phyloP scores from a whole-genome alignment of 2,888 invertebrate genomes.

The Dolichopus griseipennis region DNA sequence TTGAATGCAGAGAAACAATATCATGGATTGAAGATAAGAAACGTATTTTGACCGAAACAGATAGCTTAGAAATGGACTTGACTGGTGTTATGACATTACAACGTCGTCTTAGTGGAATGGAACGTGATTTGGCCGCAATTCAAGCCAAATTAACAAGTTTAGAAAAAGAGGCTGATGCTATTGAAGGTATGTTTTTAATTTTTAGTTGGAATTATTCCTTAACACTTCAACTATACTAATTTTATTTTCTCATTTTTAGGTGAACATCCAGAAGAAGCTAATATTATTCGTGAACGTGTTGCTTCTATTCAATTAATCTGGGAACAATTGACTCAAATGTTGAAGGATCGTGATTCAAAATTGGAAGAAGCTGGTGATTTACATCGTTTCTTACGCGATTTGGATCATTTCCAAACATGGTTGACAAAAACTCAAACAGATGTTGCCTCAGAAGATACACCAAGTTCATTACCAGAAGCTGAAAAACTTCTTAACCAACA shows the following conservation, averaged over 20 bases:
- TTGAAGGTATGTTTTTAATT: conserved; percentile 50
- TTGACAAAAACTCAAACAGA: conserved; percentile 98
- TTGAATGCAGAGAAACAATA: conserved; percentile 97
- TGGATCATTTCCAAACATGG: conserved; percentile 99
- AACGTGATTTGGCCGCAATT: conserved; percentile 96
- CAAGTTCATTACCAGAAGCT: conserved; percentile 87
- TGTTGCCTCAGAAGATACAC: conserved; percentile 93
- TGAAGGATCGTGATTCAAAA: conserved; percentile 96
- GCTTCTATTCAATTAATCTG: conserved; percentile 86
- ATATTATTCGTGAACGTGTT: conserved; percentile 80
- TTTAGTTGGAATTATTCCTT: too few relatives aligned
- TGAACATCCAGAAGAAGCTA: conserved; percentile 92
- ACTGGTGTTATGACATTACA: conserved; percentile 97
- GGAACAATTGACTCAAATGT: conserved; percentile 93
- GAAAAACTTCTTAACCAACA: conserved; percentile 95
- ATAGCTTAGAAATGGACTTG: conserved; percentile 96
- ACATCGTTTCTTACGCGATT: conserved; percentile 93
- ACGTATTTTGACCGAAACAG: conserved; percentile 93
- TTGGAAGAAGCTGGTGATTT: conserved; percentile 98
- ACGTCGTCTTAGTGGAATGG: conserved; percentile 94
- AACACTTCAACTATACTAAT: too few relatives aligned
- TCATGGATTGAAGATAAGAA: conserved; percentile 99
- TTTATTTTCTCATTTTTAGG: conserved; percentile 24
- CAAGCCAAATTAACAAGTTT: conserved; percentile 92
- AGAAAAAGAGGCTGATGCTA: conserved; percentile 85